phyloP scores from a whole-genome alignment of 2,888 invertebrate genomes.

The Prenolepis imparis region DNA sequence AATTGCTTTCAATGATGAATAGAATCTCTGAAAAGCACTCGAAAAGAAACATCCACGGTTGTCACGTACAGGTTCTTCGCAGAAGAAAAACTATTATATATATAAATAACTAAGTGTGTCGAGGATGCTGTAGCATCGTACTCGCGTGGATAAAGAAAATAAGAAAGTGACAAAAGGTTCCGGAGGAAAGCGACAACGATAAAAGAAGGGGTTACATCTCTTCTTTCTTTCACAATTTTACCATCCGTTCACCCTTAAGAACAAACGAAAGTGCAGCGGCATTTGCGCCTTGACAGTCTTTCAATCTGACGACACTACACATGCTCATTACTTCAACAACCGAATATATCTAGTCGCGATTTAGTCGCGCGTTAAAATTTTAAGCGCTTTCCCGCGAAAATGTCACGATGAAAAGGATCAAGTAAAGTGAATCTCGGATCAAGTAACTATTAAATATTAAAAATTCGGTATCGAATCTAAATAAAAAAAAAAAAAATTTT shows the following conservation, averaged over 20 bases:
- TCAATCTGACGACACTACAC: conserved; percentile 9
- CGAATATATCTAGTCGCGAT: neutral
- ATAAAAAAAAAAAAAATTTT: too few relatives aligned
- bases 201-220: neutral
- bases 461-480: too few relatives aligned
- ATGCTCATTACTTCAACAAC: neutral
- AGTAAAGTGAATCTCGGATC: too few relatives aligned
- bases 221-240: neutral
- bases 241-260: neutral
- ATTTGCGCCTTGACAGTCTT: conserved; percentile 10
- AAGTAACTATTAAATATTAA: too few relatives aligned
- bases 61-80: neutral
- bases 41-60: neutral
- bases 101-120: conserved; percentile 16
- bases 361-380: neutral
- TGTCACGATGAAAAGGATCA: too few relatives aligned
- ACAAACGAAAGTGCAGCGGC: neutral
- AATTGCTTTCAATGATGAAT: neutral
- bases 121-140: neutral
- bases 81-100: neutral
- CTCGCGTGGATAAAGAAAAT: conserved; percentile 3
- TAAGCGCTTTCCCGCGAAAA: too few relatives aligned
- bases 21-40: neutral
- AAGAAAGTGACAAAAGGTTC: neutral
- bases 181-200: neutral